A percentile compares a stretch with the other conserved stretches of the same genome.
phyloP scores from a whole-genome alignment of 2,797 vertebrate species.

The Tauraco hartlaubi region DNA sequence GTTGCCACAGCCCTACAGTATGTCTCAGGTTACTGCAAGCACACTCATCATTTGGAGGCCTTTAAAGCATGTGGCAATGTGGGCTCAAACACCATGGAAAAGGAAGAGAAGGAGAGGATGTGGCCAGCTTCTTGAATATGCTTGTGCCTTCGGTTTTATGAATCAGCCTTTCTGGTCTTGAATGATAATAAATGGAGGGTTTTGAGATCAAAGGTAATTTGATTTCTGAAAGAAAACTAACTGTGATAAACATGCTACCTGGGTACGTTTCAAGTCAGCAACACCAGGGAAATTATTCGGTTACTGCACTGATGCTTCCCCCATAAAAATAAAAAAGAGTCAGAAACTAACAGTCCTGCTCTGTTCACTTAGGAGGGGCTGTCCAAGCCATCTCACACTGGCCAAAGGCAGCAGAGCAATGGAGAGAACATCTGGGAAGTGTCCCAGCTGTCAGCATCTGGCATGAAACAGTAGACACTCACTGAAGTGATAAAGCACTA shows the following conservation, averaged over 20 bases:
- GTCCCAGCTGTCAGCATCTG: background rate
- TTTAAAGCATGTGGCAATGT: background rate
- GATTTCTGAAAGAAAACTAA: constrained; percentile 11
- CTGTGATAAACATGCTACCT: background rate
- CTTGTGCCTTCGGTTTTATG: background rate
- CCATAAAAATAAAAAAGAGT: background rate
- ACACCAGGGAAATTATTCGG: background rate
- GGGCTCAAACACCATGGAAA: background rate
- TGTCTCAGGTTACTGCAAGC: background rate
- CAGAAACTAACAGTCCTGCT: background rate
- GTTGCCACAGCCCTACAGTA: background rate
- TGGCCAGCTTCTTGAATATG: background rate
- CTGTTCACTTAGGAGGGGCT: background rate
- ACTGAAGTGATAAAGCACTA: background rate
- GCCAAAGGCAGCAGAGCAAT: background rate
- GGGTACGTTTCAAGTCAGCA: background rate
- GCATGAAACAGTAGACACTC: background rate
- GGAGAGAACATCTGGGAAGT: background rate
- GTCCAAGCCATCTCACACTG: background rate
- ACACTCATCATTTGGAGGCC: background rate
- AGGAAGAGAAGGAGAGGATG: background rate
- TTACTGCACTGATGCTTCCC: background rate
- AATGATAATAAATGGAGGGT: background rate
- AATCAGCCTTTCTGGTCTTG: background rate
- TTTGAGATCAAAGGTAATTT: constrained; percentile 28